Conservation (phyloP, 2,113 vertebrate species). For the Charina bottae region DNA sequence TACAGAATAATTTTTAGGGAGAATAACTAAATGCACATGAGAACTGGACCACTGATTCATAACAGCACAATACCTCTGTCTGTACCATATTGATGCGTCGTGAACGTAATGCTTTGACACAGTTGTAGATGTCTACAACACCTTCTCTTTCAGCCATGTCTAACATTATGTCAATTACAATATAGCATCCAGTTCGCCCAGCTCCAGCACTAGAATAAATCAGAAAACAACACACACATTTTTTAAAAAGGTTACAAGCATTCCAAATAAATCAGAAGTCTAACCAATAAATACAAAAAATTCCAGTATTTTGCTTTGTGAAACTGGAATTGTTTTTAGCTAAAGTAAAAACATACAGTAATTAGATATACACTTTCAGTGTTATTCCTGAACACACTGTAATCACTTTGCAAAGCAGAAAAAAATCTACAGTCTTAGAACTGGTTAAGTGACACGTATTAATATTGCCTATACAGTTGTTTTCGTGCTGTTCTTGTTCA, state of each 20-base stretch:
- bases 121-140: conserved; percentile 99
- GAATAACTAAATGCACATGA: background rate
- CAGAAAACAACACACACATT: conserved; percentile 18
- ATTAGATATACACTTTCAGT: background rate
- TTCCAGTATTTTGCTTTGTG: background rate
- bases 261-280: background rate
- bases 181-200: conserved; percentile 95
- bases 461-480: background rate
- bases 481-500: background rate
- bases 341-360: background rate
- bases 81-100: conserved; percentile 99
- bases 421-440: background rate
- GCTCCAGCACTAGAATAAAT: conserved; percentile 87
- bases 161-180: conserved; percentile 99
- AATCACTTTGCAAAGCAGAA: background rate
- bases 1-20: conserved; percentile 5
- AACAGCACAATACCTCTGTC: conserved; percentile 86
- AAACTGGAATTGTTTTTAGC: background rate
- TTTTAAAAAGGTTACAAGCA: background rate
- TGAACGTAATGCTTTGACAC: conserved; percentile 95
- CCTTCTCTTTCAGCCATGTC: conserved; percentile 99
- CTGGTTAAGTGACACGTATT: background rate
- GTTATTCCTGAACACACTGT: background rate
- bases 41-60: background rate
- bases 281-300: background rate